Percentiles rank a stretch among this genome's conserved stretches.
Evolutionary conservation across 1,140 invertebrate species (phyloP).

Genomic region (Drosophila teissieri): DNA sequence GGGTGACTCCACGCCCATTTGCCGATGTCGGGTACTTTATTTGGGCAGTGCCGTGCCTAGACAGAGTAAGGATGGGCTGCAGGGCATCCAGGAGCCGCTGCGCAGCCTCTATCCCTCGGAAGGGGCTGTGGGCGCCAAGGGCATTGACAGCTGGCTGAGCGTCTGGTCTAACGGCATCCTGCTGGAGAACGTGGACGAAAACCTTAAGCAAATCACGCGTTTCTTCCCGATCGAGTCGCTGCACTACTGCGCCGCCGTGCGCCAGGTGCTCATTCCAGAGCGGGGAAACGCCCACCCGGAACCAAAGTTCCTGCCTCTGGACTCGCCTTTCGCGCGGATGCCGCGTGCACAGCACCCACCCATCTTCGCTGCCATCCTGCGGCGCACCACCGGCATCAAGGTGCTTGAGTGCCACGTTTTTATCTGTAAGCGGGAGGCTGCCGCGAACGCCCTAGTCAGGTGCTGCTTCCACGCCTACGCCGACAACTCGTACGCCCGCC

Average conservation of each 20-base stretch:
- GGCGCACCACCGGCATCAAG: constrained; percentile 98
- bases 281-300: constrained; percentile 85
- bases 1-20: constrained; percentile 94
- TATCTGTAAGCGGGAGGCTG: constrained; percentile 97
- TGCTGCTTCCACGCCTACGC: constrained; percentile 98
- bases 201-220: constrained; percentile 95
- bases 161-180: constrained; percentile 98
- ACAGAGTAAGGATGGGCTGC: constrained; percentile 98
- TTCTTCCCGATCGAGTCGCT: constrained; percentile 99
- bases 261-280: constrained; percentile 90
- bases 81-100: constrained; percentile 98
- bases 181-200: constrained; percentile 98
- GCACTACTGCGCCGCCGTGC: constrained; percentile 98
- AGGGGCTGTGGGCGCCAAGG: constrained; percentile 93
- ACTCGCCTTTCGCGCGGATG: constrained; percentile 96
- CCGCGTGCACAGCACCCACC: constrained; percentile 96
- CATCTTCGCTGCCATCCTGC: constrained; percentile 97
- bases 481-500: constrained; percentile 95
- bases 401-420: constrained; percentile 99
- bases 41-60: constrained; percentile 98
- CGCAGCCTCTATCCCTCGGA: constrained; percentile 95
- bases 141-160: constrained; percentile 98
- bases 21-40: constrained; percentile 98
- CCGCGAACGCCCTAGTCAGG: constrained; percentile 95
- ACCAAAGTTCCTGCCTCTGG: constrained; percentile 97